Conservation (phyloP, 2,888 invertebrate species). For the Physocephala rufipes region DNA sequence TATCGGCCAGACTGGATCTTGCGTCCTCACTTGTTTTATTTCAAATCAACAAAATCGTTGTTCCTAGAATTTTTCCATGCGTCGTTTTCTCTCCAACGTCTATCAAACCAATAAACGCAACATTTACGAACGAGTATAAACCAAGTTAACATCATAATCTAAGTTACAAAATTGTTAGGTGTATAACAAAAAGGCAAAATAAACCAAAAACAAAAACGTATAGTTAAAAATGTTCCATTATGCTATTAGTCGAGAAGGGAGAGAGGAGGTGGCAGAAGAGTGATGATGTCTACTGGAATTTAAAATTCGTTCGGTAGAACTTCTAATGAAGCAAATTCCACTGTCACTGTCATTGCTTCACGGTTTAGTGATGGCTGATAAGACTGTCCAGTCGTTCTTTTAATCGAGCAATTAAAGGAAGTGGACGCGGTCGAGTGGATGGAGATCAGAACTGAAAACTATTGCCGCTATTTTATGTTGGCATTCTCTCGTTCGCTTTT, state of each 20-base stretch:
- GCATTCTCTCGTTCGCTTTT: background rate
- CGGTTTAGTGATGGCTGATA: slow-evolving; percentile 29
- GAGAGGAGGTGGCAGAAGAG: too few relatives aligned
- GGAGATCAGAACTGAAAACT: background rate
- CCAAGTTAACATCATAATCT: slow-evolving; percentile 28
- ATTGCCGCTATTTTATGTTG: background rate
- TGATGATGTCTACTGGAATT: background rate
- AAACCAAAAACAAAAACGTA: background rate
- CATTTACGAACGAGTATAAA: background rate
- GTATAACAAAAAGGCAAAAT: slow-evolving; percentile 14
- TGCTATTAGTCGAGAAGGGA: background rate
- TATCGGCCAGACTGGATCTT: background rate
- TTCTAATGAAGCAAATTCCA: slow-evolving; percentile 29
- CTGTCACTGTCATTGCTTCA: slow-evolving; percentile 3
- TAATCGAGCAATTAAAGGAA: slow-evolving; percentile 30
- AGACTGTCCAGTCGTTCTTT: slow-evolving; percentile 16
- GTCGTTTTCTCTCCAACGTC: background rate
- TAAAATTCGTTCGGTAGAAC: background rate
- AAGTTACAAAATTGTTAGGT: background rate
- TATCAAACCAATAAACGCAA: too few relatives aligned
- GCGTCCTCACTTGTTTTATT: too few relatives aligned
- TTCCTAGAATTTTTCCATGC: too few relatives aligned
- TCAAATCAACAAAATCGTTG: too few relatives aligned
- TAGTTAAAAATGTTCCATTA: slow-evolving; percentile 1
- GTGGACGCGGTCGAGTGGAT: background rate